These are phyloP conservation scores for Leptodactylus fallax DNA, from an alignment of 2,797 vertebrate species.

Conservation along the genomic window DNA sequence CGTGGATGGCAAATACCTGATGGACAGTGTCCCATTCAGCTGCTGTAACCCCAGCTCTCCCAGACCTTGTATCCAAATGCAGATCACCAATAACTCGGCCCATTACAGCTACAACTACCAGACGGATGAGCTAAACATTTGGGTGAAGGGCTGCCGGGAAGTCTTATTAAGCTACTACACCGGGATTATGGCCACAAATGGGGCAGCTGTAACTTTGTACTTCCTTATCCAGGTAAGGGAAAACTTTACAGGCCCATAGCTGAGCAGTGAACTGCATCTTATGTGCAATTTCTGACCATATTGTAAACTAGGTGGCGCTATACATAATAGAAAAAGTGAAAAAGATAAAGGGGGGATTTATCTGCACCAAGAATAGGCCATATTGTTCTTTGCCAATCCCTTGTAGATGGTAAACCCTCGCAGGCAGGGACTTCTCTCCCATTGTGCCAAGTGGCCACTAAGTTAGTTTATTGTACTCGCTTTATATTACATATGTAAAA, in stretches of 20 bases:
- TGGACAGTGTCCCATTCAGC: conserved; percentile 85
- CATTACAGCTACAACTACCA: conserved; percentile 84
- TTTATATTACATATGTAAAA: too few relatives aligned
- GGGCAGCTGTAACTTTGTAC: conserved; percentile 77
- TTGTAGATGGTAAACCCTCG: too few relatives aligned
- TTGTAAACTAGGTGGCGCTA: neutral
- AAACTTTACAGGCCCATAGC: neutral
- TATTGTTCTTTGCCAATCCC: too few relatives aligned
- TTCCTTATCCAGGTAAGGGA: conserved; percentile 79
- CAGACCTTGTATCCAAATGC: conserved; percentile 82
- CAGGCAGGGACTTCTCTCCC: too few relatives aligned
- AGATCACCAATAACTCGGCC: conserved; percentile 83
- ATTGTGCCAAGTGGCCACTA: too few relatives aligned
- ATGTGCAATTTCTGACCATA: neutral
- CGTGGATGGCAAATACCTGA: conserved; percentile 82
- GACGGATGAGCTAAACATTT: conserved; percentile 84
- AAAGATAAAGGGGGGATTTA: too few relatives aligned
- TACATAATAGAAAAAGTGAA: too few relatives aligned
- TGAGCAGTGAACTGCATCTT: too few relatives aligned
- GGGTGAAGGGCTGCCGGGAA: conserved; percentile 80
- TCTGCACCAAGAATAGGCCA: too few relatives aligned
- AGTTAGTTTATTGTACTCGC: too few relatives aligned
- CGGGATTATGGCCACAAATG: conserved; percentile 83
- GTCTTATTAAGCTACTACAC: conserved; percentile 81
- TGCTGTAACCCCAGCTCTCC: conserved; percentile 86